Conservation (phyloP, 2,888 invertebrate species). For the Bhutanitis thaidina region DNA sequence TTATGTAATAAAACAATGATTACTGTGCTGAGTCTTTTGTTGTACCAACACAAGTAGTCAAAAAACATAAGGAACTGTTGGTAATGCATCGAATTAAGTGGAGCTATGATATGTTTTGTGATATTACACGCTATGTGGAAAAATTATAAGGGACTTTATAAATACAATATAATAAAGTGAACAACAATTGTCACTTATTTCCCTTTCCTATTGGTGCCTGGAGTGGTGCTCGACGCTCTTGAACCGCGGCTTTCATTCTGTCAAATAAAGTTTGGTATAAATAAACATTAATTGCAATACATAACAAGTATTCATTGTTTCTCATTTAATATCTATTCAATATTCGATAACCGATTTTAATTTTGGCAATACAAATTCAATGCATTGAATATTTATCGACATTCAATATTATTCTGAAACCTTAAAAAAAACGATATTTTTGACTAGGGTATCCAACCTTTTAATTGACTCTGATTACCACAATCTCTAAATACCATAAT, state of each 20-base stretch:
- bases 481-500: no score
- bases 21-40: slow-evolving; percentile 8
- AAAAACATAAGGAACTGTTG: slow-evolving; percentile 12
- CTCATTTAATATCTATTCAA: no score
- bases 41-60: slow-evolving; percentile 8
- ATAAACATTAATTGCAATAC: no score
- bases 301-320: no score
- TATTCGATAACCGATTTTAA: no score
- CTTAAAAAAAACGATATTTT: no score
- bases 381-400: no score
- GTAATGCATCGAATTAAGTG: slow-evolving; percentile 22
- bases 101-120: slow-evolving; percentile 74
- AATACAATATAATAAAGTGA: slow-evolving; percentile 62
- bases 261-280: slow-evolving; percentile 19
- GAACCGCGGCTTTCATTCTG: slow-evolving; percentile 54
- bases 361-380: no score
- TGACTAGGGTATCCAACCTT: no score
- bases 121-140: slow-evolving; percentile 76
- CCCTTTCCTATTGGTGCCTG: slow-evolving; percentile 73
- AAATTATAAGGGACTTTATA: slow-evolving; percentile 66
- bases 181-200: slow-evolving; percentile 48
- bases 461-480: no score
- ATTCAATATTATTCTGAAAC: no score
- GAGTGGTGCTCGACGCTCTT: slow-evolving; percentile 67
- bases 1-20: not conserved